phyloP scores from a whole-genome alignment of 2,113 vertebrate species.

The Peromyscus leucopus region DNA sequence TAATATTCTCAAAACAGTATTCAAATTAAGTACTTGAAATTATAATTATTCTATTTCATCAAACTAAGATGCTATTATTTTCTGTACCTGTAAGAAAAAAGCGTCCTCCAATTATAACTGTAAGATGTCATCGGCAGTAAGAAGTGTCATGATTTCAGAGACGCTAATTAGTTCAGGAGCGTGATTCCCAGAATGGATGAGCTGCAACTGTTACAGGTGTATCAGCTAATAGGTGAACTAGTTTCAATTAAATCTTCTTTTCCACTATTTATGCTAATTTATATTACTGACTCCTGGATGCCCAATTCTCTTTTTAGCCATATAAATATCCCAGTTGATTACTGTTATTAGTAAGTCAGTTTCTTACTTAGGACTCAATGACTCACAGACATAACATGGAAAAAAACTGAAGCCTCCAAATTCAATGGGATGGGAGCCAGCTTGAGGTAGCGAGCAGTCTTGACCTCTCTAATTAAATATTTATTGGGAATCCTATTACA shows the following conservation, averaged over 20 bases:
- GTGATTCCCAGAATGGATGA: not conserved
- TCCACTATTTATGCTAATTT: conserved; percentile 29
- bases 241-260: conserved; percentile 48
- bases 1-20: conserved; percentile 44
- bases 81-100: conserved; percentile 44
- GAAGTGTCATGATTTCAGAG: conserved; percentile 45
- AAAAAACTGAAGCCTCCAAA: conserved; percentile 2
- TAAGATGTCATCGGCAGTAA: conserved; percentile 56
- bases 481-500: not conserved
- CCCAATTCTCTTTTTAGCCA: not conserved
- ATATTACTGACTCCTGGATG: conserved; percentile 14
- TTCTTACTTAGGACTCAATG: conserved; percentile 33
- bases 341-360: conserved; percentile 58
- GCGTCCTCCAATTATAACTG: conserved; percentile 27
- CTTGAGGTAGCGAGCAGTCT: not conserved
- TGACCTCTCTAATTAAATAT: conserved; percentile 43
- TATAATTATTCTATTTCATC: conserved; percentile 57
- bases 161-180: conserved; percentile 41
- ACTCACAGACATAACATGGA: conserved; percentile 14
- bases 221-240: conserved; percentile 51
- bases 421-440: not conserved
- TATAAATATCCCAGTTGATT: conserved; percentile 53
- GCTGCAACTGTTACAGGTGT: not conserved
- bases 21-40: conserved; percentile 60
- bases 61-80: conserved; percentile 64